Evolutionary conservation across 2,113 vertebrate genomes (phyloP), one percentile per base, ranked within the genome.

Genomic region (Mobula birostris): DNA sequence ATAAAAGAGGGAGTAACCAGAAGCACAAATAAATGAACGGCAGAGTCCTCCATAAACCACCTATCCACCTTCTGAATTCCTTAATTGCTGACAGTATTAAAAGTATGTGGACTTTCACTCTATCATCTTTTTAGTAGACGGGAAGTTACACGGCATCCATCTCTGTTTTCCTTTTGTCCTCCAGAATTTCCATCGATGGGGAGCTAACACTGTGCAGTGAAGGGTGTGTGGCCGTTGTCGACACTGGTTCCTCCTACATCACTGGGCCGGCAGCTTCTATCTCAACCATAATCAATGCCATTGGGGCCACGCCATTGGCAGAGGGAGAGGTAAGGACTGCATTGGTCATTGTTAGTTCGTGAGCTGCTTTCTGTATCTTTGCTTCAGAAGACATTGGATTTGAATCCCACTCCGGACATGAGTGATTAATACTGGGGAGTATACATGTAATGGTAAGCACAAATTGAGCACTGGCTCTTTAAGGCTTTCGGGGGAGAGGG

Each of bases 201-300:
- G 96, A 97, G 87, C 95, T 95, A 11, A 94, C 98, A 94, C 97
- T 99, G 96, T 99, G 98, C 82, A 95, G 95, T 83, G 97, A 98
- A 0, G 98, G 98, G 94, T 99, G 98, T 94, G 96, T 95, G 0
- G 97, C 97, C 48, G 96, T 98, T 63, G 97, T 99, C 1, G 99
- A 99, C 95, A 98, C 98, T 0, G 99, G 99, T 0, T 97, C 98
- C 11, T 98, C 99, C 94, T 98, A 97, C 96, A 98, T 99, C 96
- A 98, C 97, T 0, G 99, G 98, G 6, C 98, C 99, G 0, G 98
- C 98, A 0, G 97, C 97, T 29, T 97, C 98, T 0, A 94, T 99
- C 94, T 97, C 96, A 0, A 85, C 96, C 94, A 95, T 99, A 95
- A 98, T 98, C 98, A 97, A 96, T 96, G 96, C 96, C 76, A 97